Base-by-base conservation (phyloP, 2,797 vertebrate species). In the Leptatherina wallacei region DNA sequence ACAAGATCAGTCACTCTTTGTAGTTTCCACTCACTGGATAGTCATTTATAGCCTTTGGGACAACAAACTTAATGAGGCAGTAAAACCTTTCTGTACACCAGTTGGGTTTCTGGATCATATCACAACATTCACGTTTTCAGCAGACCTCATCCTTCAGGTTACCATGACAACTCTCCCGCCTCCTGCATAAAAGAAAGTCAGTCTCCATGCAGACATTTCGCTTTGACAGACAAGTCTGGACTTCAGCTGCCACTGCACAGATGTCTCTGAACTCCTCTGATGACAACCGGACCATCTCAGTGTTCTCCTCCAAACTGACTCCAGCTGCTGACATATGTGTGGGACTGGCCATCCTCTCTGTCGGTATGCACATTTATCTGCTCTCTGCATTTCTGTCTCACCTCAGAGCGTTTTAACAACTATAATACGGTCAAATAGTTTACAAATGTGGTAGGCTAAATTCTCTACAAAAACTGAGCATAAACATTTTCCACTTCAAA, bases 251-350 rank as follows among this genome's bases (percentile, higher is more conserved):
- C 42, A 3, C 54, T 44, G 14, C 62, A 44, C 57, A 57, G 6
- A 91, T 91, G 90, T 32, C 56, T 71, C 55, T 51, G 62, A 79
- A 81, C 61, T 84, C 55, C 51, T 73, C 65, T 2, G 76, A 65
- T 1, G 78, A 69, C 32, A 82, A 79, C 77, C 22, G 32, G 61
- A 84, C 75, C 60, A 0, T 4, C 54, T 91, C 89, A 0, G 69
- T 18, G 9, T 94, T 89, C 85, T 73, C 73, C 51, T 93, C 91
- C 67, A 94, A 91, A 68, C 84, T 94, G 38, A 81, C 63, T 18
- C 87, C 90, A 0, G 62, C 72, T n/a, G 88, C 85, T 7, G 92
- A 92, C 87, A 82, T 82, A 5, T 88, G 88, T 3, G 73, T 93
- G 38, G 92, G 92, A 47, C 78, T 93, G 42, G 64, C 78, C 65